phyloP scores from a whole-genome alignment of 2,888 invertebrate genomes.

The Melieria omissa region DNA sequence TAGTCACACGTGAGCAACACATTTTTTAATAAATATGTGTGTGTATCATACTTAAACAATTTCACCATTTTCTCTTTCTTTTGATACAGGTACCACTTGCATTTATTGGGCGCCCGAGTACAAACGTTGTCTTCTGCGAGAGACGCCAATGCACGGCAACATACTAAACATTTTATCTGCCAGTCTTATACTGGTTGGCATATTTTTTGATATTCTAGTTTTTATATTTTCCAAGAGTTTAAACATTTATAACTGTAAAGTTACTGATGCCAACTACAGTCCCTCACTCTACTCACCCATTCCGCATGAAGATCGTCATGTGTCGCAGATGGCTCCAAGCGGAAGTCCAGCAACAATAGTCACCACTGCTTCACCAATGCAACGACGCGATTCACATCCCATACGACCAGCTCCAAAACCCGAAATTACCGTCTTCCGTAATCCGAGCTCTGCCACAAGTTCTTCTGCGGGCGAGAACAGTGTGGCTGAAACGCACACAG shows the following conservation, averaged over 20 bases:
- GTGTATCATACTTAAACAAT: neutral
- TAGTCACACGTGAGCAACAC: constrained; percentile 69
- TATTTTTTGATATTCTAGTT: constrained; percentile 67
- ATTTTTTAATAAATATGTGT: neutral
- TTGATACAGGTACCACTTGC: constrained; percentile 65
- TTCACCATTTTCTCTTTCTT: neutral
- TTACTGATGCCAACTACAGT: constrained; percentile 64
- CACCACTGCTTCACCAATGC: constrained; percentile 40
- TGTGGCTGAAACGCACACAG: constrained; percentile 49
- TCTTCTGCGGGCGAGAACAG: constrained; percentile 57
- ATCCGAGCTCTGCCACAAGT: constrained; percentile 58
- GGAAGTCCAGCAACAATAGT: constrained; percentile 55
- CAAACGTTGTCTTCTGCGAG: constrained; percentile 67
- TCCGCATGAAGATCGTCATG: constrained; percentile 49
- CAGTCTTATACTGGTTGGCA: constrained; percentile 64
- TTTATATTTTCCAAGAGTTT: constrained; percentile 65
- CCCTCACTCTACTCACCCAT: constrained; percentile 60
- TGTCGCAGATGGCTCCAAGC: constrained; percentile 29
- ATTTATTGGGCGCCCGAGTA: constrained; percentile 67
- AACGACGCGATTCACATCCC: constrained; percentile 26
- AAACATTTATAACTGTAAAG: constrained; percentile 64
- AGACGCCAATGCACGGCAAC: constrained; percentile 67
- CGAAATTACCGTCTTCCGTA: constrained; percentile 53
- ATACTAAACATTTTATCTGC: constrained; percentile 68
- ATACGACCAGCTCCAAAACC: constrained; percentile 32